These are phyloP conservation scores for Drosophila subobscura DNA, from an alignment of 1,140 invertebrate species.

Conservation along the genomic window DNA sequence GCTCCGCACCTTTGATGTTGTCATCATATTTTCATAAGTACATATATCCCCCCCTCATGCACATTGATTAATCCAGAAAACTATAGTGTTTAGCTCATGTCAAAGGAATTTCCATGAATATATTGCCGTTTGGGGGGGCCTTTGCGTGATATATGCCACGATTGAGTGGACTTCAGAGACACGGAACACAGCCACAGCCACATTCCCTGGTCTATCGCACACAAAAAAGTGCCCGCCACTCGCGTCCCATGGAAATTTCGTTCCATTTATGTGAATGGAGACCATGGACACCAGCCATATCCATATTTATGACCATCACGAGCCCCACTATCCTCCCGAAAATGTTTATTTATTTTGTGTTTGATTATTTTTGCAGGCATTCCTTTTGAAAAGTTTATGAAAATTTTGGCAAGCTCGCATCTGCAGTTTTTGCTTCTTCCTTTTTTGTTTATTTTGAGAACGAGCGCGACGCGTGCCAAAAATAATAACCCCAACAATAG, in stretches of 20 bases:
- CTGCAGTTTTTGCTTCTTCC: slow-evolving; percentile 18
- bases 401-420: slow-evolving; percentile 43
- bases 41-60: too few species aligned
- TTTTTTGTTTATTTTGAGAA: slow-evolving; percentile 62
- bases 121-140: slow-evolving; percentile 8
- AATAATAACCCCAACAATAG: slow-evolving; percentile 70
- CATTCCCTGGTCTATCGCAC: slow-evolving; percentile 10
- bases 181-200: neutral
- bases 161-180: slow-evolving; percentile 15
- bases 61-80: too few species aligned
- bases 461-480: slow-evolving; percentile 74
- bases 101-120: slow-evolving; percentile 13
- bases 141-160: slow-evolving; percentile 33
- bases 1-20: too few species aligned
- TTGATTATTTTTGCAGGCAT: slow-evolving; percentile 42
- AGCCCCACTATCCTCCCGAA: slow-evolving; percentile 1
- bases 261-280: slow-evolving; percentile 6
- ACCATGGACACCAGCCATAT: too few species aligned
- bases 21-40: too few species aligned
- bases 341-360: slow-evolving; percentile 60
- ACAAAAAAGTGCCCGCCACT: too few species aligned
- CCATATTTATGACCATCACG: neutral
- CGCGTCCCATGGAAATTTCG: too few species aligned
- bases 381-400: slow-evolving; percentile 67
- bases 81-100: slow-evolving; percentile 5